These are phyloP conservation scores for Hipposideros armiger DNA, from an alignment of 2,113 vertebrate species.

Conservation along the genomic window DNA sequence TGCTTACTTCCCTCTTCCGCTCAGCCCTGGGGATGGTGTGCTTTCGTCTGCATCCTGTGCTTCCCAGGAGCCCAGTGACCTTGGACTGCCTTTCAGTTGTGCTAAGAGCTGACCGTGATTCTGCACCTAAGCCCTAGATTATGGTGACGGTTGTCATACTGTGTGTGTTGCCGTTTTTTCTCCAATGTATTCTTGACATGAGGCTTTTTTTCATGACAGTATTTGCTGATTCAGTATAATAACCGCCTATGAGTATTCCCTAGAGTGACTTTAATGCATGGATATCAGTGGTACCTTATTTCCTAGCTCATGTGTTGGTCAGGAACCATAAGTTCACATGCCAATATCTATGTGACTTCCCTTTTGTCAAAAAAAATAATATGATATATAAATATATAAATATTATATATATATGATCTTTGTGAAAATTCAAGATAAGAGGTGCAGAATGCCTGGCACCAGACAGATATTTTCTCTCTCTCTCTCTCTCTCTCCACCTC, in stretches of 20 bases:
- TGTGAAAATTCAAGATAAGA: neutral
- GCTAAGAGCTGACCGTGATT: neutral
- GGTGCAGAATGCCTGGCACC: neutral
- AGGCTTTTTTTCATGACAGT: neutral
- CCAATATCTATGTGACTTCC: neutral
- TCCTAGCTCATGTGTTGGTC: neutral
- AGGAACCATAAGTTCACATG: neutral
- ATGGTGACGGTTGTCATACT: neutral
- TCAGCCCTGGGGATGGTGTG: neutral
- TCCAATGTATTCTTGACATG: neutral
- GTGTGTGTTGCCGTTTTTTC: slow-evolving; percentile 27
- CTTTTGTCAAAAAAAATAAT: neutral
- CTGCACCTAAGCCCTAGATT: neutral
- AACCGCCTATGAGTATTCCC: slow-evolving; percentile 5
- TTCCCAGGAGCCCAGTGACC: neutral
- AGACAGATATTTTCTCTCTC: neutral
- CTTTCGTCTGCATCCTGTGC: neutral
- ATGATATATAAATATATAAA: neutral
- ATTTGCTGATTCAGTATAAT: neutral
- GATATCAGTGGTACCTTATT: neutral
- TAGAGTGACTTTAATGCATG: neutral
- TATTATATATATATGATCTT: neutral
- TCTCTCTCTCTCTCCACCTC: no score
- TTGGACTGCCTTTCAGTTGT: neutral
- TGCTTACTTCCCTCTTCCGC: neutral